Percentiles rank a stretch among this genome's conserved stretches.
Conservation (phyloP, 2,797 vertebrate genomes). For the Pantherophis vulpinus region DNA sequence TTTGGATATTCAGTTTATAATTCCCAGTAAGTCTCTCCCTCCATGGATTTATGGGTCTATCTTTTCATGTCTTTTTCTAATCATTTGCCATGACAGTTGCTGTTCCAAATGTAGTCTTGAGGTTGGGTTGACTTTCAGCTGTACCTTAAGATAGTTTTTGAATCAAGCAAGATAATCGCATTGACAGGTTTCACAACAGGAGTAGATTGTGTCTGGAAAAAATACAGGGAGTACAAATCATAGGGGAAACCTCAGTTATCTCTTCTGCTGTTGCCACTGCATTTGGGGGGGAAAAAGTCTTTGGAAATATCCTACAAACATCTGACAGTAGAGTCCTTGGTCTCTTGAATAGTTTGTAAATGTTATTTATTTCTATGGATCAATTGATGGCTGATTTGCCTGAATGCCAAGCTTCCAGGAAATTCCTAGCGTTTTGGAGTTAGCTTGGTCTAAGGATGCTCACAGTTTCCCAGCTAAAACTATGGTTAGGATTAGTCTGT, state of each 20-base stretch:
- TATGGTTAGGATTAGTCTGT: background rate
- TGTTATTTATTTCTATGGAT: background rate
- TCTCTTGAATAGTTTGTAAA: background rate
- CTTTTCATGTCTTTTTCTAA: slow-evolving; percentile 1
- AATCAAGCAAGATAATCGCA: background rate
- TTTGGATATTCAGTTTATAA: background rate
- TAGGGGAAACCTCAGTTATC: background rate
- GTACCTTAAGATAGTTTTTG: slow-evolving; percentile 1
- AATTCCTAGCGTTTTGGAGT: background rate
- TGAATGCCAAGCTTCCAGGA: background rate
- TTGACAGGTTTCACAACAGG: slow-evolving; percentile 2
- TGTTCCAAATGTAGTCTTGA: background rate
- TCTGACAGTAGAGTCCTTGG: background rate
- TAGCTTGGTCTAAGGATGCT: background rate
- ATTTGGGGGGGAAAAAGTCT: background rate
- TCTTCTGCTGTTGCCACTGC: background rate
- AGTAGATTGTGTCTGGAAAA: slow-evolving; percentile 1
- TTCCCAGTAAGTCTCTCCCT: background rate
- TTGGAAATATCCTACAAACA: background rate
- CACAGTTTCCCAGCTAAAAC: background rate
- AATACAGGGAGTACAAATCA: background rate
- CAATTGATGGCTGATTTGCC: background rate
- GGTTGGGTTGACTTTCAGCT: background rate
- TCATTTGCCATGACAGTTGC: background rate
- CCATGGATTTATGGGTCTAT: background rate